A percentile compares a stretch with the other conserved stretches of the same genome.
Evolutionary conservation across 2,113 vertebrate species (phyloP).

Genomic region (Sarotherodon lohbergeri): DNA sequence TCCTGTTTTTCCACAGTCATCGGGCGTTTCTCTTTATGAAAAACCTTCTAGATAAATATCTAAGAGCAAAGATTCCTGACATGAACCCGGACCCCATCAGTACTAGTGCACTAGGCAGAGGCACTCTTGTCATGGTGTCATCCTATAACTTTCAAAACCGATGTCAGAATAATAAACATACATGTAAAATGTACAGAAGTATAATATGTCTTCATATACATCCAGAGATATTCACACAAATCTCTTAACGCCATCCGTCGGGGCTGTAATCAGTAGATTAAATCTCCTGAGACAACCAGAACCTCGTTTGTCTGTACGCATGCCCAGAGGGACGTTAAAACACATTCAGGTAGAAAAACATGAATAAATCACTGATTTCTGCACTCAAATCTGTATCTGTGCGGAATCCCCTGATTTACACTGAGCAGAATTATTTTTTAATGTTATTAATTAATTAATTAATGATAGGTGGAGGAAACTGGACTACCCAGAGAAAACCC

Average conservation of each 20-base stretch:
- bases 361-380: background rate
- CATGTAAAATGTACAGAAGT: background rate
- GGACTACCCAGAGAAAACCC: background rate
- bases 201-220: background rate
- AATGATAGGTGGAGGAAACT: background rate
- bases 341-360: background rate
- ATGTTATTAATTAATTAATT: background rate
- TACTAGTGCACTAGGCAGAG: fast-evolving
- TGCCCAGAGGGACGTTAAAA: background rate
- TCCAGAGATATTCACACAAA: background rate
- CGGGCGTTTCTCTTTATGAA: slow-evolving; percentile 43
- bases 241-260: background rate
- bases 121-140: background rate
- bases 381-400: background rate
- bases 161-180: background rate
- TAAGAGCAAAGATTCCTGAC: slow-evolving; percentile 57
- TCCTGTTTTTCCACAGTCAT: fast-evolving
- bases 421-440: background rate
- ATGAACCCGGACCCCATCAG: fast-evolving
- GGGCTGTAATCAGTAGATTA: background rate
- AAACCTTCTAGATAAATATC: slow-evolving; percentile 70
- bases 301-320: background rate
- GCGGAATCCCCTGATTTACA: background rate
- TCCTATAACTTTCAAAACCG: background rate
- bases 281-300: background rate